Evolutionary conservation across 2,113 vertebrate genomes (phyloP), one percentile per base, ranked within the genome.

Genomic region (Romanogobio albipinnatus): DNA sequence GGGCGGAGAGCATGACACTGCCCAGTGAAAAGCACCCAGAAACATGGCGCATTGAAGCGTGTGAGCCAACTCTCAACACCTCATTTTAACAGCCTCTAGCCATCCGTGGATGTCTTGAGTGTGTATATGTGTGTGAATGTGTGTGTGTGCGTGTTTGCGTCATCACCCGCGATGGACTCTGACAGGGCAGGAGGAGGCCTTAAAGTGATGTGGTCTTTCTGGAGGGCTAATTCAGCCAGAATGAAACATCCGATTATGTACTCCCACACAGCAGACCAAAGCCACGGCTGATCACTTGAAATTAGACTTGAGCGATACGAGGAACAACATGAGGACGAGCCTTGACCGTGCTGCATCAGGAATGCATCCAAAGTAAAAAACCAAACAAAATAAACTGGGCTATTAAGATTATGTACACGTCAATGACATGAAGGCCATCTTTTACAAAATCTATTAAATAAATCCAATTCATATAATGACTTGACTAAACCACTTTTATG

Each of bases 191-290:
- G 87, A 84, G 82, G 85, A 90, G 84, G 84, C 83, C 85, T 85
- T 71, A 81, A 85, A 84, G 86, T 85, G 87, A 89, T 83, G 56
- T 58, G 77, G 81, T 87, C 86, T 88, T 78, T 85, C 87, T 86
- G 59, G 77, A 86, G 88, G 87, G 84, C 76, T 88, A 85, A 88
- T 90, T 89, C 86, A 79, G 86, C 85, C 85, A 84, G 83, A 89
- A 85, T 68, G 87, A 84, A 84, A 86, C 76, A 90, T 87, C 87
- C 81, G 88, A 90, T 88, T 87, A 87, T 86, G 86, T 85, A 88
- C 78, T 78, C 88, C 86, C 89, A 84, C 81, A 76, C 79, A 59
- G 81, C 85, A 76, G 85, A 87, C 82, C 87, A 53, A 71, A 84
- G 85, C 77, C 71, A 61, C 66, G 74, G 78, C 82, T 82, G 76